These are phyloP conservation scores for Mythimna lalbum DNA, from an alignment of 2,888 invertebrate genomes.

Conservation along the genomic window DNA sequence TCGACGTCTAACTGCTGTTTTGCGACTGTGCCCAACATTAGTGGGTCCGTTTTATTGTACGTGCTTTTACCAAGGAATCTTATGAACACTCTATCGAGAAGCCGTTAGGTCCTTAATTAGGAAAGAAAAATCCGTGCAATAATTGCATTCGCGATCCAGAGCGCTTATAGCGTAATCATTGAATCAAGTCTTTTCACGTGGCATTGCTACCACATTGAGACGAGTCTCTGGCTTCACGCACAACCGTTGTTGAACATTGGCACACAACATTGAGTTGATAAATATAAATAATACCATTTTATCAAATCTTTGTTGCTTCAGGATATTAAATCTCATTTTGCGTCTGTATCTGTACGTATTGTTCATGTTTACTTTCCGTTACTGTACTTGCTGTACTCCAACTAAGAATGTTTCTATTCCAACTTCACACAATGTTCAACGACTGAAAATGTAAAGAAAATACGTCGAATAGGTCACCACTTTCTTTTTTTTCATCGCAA, in stretches of 20 bases:
- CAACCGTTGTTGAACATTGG: too few relatives aligned
- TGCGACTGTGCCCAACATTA: neutral
- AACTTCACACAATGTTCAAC: neutral
- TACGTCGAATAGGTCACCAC: constrained; percentile 13
- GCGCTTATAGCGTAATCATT: too few relatives aligned
- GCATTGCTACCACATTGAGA: too few relatives aligned
- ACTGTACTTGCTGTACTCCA: too few relatives aligned
- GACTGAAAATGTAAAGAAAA: constrained; percentile 8
- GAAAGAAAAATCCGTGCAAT: too few relatives aligned
- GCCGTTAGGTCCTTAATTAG: too few relatives aligned
- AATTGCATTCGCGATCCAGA: too few relatives aligned
- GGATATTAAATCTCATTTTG: neutral
- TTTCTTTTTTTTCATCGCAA: constrained; percentile 12
- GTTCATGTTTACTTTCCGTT: neutral
- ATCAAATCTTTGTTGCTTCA: neutral
- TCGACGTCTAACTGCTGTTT: constrained; percentile 11
- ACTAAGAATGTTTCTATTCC: neutral
- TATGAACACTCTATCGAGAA: neutral
- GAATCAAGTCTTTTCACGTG: too few relatives aligned
- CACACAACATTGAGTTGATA: too few relatives aligned
- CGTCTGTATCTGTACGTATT: neutral
- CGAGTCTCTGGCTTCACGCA: too few relatives aligned
- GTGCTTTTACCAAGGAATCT: neutral
- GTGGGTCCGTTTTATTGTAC: too few relatives aligned
- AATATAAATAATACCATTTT: neutral